Percentiles rank a stretch among this genome's conserved stretches.
Evolutionary conservation across 2,888 invertebrate genomes (phyloP).

Genomic region (Marronus borbonicus): DNA sequence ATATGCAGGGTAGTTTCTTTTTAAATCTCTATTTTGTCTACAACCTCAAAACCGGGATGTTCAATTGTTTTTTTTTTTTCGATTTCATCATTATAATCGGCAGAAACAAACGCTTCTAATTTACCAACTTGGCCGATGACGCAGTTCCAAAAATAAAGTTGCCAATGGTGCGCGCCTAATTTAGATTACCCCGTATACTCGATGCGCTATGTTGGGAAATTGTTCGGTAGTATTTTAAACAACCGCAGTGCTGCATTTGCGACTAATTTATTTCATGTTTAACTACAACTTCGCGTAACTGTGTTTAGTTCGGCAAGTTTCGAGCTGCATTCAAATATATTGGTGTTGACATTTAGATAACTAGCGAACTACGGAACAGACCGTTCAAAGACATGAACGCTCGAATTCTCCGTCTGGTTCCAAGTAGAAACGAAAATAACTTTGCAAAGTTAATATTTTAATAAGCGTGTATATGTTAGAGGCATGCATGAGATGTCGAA

Average conservation of each 20-base stretch:
- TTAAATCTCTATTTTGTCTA: too few species aligned
- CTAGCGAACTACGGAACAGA: constrained; percentile 6
- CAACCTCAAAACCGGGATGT: too few species aligned
- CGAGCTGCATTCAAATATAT: background rate
- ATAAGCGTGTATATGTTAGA: background rate
- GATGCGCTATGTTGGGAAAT: background rate
- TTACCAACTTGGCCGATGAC: too few species aligned
- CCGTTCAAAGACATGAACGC: constrained; percentile 2
- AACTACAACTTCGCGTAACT: background rate
- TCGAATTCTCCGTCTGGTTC: background rate
- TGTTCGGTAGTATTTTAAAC: background rate
- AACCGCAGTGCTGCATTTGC: constrained; percentile 1
- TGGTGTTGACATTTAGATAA: constrained; percentile 10
- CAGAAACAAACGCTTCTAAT: too few species aligned
- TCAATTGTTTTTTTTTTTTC: too few species aligned
- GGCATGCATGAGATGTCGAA: too few species aligned
- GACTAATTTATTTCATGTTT: constrained; percentile 10
- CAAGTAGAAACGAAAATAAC: background rate
- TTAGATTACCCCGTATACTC: background rate
- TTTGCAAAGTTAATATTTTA: constrained; percentile 9
- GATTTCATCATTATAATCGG: too few species aligned
- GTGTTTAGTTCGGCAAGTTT: constrained; percentile 6
- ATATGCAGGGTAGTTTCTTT: too few species aligned
- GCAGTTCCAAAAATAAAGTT: too few species aligned
- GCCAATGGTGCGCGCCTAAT: too few species aligned